A percentile compares a stretch with the other conserved stretches of the same genome.
phyloP scores from a whole-genome alignment of 2,113 vertebrate species.

The Bostrychus sinensis region DNA sequence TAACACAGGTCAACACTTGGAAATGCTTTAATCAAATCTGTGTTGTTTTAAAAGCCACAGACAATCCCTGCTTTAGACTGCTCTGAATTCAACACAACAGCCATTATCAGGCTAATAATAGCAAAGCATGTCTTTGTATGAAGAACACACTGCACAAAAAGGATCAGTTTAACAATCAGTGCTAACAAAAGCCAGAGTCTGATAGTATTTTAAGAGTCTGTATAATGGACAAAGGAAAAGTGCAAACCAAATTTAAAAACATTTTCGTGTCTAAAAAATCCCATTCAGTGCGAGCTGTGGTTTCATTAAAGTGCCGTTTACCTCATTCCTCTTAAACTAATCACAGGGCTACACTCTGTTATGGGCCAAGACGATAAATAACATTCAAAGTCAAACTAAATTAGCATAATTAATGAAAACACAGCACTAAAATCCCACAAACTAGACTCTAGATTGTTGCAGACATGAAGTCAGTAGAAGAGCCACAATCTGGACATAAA shows the following conservation, averaged over 20 bases:
- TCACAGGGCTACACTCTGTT: constrained; percentile 40
- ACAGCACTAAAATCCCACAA: constrained; percentile 4
- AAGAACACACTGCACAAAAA: constrained; percentile 40
- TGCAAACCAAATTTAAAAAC: constrained; percentile 48
- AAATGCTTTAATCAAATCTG: background rate
- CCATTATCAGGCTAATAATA: constrained; percentile 27
- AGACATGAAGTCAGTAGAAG: too few species aligned
- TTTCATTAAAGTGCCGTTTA: constrained; percentile 52
- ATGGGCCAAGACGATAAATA: constrained; percentile 29
- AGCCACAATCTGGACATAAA: too few species aligned
- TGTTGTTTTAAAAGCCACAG: constrained; percentile 10
- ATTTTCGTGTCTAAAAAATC: constrained; percentile 29
- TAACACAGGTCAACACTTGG: background rate
- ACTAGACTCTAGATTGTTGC: too few species aligned
- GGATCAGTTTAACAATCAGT: constrained; percentile 46
- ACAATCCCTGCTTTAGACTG: background rate
- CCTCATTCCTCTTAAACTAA: constrained; percentile 38
- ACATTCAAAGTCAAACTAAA: constrained; percentile 43
- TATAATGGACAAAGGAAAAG: constrained; percentile 46
- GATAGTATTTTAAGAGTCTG: constrained; percentile 40
- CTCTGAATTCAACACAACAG: constrained; percentile 5
- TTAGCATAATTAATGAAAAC: constrained; percentile 25
- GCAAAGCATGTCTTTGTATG: constrained; percentile 19
- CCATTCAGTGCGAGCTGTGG: constrained; percentile 32
- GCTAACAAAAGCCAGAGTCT: constrained; percentile 43